Evolutionary conservation across 2,888 invertebrate genomes (phyloP), one percentile per base, ranked within the genome.

Genomic region (Drosophila buzzatii): DNA sequence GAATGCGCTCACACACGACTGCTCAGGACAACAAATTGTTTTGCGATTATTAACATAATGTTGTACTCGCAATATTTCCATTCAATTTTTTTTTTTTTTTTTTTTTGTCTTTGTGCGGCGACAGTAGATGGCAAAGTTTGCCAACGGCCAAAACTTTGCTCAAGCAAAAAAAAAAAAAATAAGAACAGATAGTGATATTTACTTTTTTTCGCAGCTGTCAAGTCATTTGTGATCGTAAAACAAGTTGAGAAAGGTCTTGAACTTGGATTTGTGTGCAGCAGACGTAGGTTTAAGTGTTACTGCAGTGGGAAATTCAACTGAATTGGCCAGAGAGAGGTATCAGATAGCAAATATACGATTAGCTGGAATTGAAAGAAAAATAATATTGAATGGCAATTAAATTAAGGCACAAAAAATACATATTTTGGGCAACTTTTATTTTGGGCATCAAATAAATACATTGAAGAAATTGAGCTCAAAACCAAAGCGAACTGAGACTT

Each of bases 1-100:
- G 10, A 41, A 31, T 27, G 5, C 44, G 9, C 52, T n/a, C 37
- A 37, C 52, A 47, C 41, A 62, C 64, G 44, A 44, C 20, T 33
- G 23, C 31, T 57, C 72, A 65, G 53, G 53, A 73, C 59, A 56
- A 70, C 75, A 72, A 81, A 70, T 61, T 75, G 73, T 73, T 68
- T 64, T 65, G 31, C 59, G 53, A 60, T 52, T 76, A 86, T 87
- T 85, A 86, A 87, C 88, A 89, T 83, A 86, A 86, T 83, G 86
- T 78, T 75, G 67, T 75, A 73, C 68, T 73, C 73, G 42, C 66
- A 62, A 63, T 67, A 69, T 61, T 57, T 57, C 55, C 60, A 76
- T 70, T 65, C 64, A 71, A 59, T 31, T 2, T 31, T 31, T 37
- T 27, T 10, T 27, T 0, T 10, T 16, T 14, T 58, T 60, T 68